A percentile compares a stretch with the other conserved stretches of the same genome.
These are phyloP conservation scores for Apostichopus leukothele DNA, from an alignment of 53 echinoderm and acorn worm species.

Conservation along the genomic window DNA sequence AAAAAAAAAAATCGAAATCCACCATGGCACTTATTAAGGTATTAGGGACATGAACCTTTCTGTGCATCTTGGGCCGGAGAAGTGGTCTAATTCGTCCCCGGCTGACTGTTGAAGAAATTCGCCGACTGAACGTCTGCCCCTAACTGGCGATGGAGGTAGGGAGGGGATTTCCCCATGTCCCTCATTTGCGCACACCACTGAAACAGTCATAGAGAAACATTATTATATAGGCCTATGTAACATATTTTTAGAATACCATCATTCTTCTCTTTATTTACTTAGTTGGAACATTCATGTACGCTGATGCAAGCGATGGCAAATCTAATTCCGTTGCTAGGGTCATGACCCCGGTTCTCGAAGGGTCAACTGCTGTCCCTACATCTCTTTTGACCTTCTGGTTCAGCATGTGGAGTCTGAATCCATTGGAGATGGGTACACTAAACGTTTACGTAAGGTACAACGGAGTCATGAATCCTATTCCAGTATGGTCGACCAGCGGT, in stretches of 20 bases:
- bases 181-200: background rate
- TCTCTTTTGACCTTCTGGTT: conserved; percentile 63
- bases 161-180: background rate
- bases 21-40: too few relatives aligned
- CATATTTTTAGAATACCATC: background rate
- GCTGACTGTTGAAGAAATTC: too few relatives aligned
- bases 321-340: conserved; percentile 14
- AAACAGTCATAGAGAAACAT: background rate
- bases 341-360: conserved; percentile 36
- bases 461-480: conserved; percentile 28
- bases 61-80: too few relatives aligned
- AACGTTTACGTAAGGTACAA: conserved; percentile 59
- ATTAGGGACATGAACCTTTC: too few relatives aligned
- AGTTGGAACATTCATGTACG: conserved; percentile 38
- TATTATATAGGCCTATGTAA: background rate
- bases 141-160: too few relatives aligned
- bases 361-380: background rate
- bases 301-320: conserved; percentile 36
- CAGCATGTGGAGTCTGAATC: conserved; percentile 64
- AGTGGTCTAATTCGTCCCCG: too few relatives aligned
- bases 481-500: conserved; percentile 41
- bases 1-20: too few relatives aligned
- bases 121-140: too few relatives aligned
- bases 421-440: conserved; percentile 67
- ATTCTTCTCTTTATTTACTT: background rate